Base-by-base conservation (phyloP, 1,140 invertebrate species). In the Macrobrachium nipponense region DNA sequence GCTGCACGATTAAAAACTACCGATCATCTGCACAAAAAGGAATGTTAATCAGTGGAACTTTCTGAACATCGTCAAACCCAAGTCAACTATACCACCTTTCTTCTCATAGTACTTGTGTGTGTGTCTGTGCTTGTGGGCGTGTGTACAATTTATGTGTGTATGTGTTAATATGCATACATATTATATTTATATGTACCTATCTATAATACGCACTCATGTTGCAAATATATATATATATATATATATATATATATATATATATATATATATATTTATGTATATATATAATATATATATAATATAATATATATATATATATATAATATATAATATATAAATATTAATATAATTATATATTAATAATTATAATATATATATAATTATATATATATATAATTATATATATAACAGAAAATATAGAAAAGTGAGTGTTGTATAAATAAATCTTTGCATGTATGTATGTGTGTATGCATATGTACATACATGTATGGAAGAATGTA, bases 241-340 rank as follows among this genome's bases (percentile, higher is more conserved):
- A 70, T 20, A 70, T 70, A 70, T 70, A 20, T 70, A 70, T 70
- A 70, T 70, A 70, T 70, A 70, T 70, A 70, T 70, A 70, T 70
- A 70, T 27, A 70, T 70, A 70, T 70, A 70, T 70, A 70, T 27
- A 70, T 70, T 27, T 70, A 70, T 70, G 27, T 70, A 70, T 70
- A 70, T 70, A 70, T 70, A 70, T 70, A n/a, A 70, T 70, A 70
- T 70, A 70, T 70, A 70, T 70, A 70, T 70, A 23, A 70, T 70
- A 70, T 70, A 70, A n/a, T 70, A 70, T 70, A 68, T 68, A 10
- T 70, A 70, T 70, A 23, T 70, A 70, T 70, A 70, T 70, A 70
- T 27, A 70, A n/a, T n/a, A n/a, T n/a, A n/a, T n/a, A n/a, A n/a
- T n/a, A n/a, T n/a, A n/a, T n/a, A n/a, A n/a, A n/a, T n/a, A n/a